phyloP scores from a whole-genome alignment of 2,888 invertebrate genomes.

The Gymnosoma rotundatum region DNA sequence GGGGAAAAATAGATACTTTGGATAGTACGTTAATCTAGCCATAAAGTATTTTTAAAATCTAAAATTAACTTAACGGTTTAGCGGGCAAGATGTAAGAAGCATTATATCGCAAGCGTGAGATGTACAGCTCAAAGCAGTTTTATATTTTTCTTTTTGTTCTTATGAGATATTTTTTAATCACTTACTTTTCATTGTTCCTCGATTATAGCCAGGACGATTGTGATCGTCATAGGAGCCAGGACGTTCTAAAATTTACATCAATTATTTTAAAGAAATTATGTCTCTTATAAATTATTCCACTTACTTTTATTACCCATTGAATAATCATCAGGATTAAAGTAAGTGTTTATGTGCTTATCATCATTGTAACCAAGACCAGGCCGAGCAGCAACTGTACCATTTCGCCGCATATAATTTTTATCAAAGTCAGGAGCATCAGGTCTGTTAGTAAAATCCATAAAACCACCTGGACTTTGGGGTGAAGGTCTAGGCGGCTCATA shows the following conservation, averaged over 20 bases:
- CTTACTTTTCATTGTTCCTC: constrained; percentile 77
- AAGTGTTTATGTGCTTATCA: constrained; percentile 81
- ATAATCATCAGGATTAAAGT: constrained; percentile 82
- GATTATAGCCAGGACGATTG: constrained; percentile 74
- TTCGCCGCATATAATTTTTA: constrained; percentile 71
- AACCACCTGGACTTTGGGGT: constrained; percentile 67
- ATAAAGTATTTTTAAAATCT: too few relatives aligned
- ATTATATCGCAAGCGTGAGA: not conserved
- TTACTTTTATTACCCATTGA: constrained; percentile 78
- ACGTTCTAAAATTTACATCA: constrained; percentile 72
- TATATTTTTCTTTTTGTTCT: too few relatives aligned
- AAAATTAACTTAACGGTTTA: too few relatives aligned
- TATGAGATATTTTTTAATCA: not conserved
- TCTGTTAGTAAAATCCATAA: constrained; percentile 77
- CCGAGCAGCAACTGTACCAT: constrained; percentile 68
- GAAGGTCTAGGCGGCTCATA: constrained; percentile 55
- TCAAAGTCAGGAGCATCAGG: constrained; percentile 78
- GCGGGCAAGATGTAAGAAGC: too few relatives aligned
- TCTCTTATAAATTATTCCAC: constrained; percentile 48
- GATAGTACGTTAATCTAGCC: too few relatives aligned
- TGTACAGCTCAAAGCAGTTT: not conserved
- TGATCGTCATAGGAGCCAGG: constrained; percentile 72
- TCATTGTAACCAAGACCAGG: constrained; percentile 74
- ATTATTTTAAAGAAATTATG: not conserved
- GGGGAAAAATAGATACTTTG: too few relatives aligned